A percentile compares a stretch with the other conserved stretches of the same genome.
phyloP scores from a whole-genome alignment of 1,140 invertebrate genomes.

The Polyergus mexicanus region DNA sequence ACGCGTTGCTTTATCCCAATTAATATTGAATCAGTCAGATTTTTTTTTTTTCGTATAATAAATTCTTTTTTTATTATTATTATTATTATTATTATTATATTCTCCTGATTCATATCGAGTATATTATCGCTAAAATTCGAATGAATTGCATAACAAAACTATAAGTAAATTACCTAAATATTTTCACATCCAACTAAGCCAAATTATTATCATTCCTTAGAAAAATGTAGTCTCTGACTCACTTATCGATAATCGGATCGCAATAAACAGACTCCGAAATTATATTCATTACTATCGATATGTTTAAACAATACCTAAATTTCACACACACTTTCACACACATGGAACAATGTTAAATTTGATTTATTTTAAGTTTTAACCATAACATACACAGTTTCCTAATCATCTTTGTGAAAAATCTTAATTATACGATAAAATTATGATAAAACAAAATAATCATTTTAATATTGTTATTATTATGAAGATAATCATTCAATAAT shows the following conservation, averaged over 20 bases:
- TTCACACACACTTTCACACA: background rate
- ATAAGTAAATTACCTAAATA: background rate
- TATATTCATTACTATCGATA: background rate
- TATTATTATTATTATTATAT: too few relatives aligned
- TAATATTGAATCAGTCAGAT: conserved; percentile 1
- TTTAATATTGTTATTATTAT: background rate
- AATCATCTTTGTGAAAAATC: background rate
- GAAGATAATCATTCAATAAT: too few relatives aligned
- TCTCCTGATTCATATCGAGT: background rate
- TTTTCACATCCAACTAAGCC: background rate
- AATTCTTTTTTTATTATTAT: conserved; percentile 50
- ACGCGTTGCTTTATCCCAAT: background rate
- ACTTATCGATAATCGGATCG: background rate
- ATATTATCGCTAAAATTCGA: background rate
- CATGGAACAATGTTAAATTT: background rate
- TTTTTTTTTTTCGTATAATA: conserved; percentile 31
- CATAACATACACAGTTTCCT: background rate
- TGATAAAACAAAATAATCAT: background rate
- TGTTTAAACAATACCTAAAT: background rate
- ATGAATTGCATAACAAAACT: background rate
- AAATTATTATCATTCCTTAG: background rate
- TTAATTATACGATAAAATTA: background rate
- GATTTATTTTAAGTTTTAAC: conserved; percentile 4
- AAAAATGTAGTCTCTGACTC: background rate
- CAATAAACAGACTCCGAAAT: background rate